Conservation (phyloP, 2,113 vertebrate genomes). For the Lates calcarifer region DNA sequence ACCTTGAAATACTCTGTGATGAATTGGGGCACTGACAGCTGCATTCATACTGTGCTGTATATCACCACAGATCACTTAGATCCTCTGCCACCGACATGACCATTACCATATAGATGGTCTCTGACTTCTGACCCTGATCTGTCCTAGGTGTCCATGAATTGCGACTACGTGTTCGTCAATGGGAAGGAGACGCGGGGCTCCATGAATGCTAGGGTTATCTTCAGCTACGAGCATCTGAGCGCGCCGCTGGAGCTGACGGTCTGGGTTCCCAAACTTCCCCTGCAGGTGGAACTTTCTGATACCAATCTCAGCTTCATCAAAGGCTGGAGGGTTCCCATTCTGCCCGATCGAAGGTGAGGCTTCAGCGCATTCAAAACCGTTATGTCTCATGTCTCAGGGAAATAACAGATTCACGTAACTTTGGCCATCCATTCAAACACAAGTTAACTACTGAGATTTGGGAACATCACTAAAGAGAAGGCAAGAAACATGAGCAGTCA, state of each 20-base stretch:
- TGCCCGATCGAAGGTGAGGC: constrained; percentile 92
- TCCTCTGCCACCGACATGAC: constrained; percentile 6
- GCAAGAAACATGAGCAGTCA: not conserved
- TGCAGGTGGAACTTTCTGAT: constrained; percentile 94
- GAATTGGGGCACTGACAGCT: constrained; percentile 32
- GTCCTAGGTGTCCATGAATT: constrained; percentile 94
- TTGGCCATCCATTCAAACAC: too few species aligned
- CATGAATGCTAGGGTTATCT: constrained; percentile 95
- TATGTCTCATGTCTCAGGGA: not conserved
- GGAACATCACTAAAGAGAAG: not conserved
- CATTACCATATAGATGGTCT: constrained; percentile 73
- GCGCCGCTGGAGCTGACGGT: constrained; percentile 96
- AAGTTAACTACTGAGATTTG: too few species aligned
- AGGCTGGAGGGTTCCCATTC: constrained; percentile 97
- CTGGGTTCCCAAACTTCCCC: constrained; percentile 97
- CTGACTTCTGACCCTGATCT: constrained; percentile 68
- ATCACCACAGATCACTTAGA: constrained; percentile 42
- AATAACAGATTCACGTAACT: not conserved
- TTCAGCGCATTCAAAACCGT: too few species aligned
- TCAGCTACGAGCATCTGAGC: constrained; percentile 94
- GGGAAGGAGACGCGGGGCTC: constrained; percentile 96
- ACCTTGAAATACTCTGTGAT: constrained; percentile 50
- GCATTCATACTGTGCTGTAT: constrained; percentile 13
- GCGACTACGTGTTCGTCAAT: constrained; percentile 97
- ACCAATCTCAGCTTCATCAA: constrained; percentile 94